Percentiles rank a stretch among this genome's conserved stretches.
Evolutionary conservation across 2,888 invertebrate genomes (phyloP).

Genomic region (Dioctria linearis): DNA sequence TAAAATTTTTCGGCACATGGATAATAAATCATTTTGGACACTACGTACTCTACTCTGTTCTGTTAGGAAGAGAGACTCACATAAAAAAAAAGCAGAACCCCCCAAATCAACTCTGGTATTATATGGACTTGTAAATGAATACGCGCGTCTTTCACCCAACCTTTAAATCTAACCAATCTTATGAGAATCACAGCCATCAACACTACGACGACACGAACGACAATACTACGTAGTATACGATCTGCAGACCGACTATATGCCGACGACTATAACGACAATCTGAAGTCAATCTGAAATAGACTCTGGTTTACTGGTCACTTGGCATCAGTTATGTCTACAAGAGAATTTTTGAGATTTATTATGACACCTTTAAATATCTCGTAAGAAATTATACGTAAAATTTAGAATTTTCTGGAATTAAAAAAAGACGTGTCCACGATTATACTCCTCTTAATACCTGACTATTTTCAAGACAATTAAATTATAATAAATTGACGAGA

Average conservation of each 20-base stretch:
- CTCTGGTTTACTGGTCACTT: not conserved
- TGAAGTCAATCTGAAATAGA: not conserved
- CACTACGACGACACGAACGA: too few relatives aligned
- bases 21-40: slow-evolving; percentile 3
- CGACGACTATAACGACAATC: not conserved
- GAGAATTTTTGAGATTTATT: not conserved
- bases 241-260: too few relatives aligned
- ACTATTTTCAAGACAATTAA: not conserved
- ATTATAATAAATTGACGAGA: not conserved
- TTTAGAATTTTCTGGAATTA: not conserved
- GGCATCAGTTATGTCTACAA: not conserved
- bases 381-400: not conserved
- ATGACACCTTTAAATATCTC: not conserved
- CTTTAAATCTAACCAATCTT: not conserved
- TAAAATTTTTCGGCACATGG: not conserved
- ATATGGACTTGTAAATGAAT: not conserved
- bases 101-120: not conserved
- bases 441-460: too few relatives aligned
- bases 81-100: not conserved
- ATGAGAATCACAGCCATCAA: not conserved
- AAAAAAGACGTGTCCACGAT: too few relatives aligned
- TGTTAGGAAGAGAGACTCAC: too few relatives aligned
- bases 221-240: too few relatives aligned
- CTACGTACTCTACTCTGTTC: not conserved
- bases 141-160: not conserved